phyloP scores from a whole-genome alignment of 2,797 vertebrate genomes.

The Glossophaga mutica region DNA sequence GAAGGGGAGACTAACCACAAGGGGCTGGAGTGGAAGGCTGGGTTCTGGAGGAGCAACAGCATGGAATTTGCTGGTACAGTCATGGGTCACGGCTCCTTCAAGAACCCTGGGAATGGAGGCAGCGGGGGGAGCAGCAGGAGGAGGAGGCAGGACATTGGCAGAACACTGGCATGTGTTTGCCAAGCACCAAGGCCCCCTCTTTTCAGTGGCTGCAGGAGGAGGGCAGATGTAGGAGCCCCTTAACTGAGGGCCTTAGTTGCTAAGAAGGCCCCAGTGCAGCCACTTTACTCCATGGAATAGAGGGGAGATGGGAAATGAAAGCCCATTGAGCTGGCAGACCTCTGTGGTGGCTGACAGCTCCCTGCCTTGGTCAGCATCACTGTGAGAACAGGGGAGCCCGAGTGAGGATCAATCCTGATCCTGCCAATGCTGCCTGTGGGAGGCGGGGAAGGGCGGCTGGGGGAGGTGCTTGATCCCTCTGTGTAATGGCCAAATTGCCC shows the following conservation, averaged over 20 bases:
- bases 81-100: not conserved
- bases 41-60: not conserved
- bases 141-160: not conserved
- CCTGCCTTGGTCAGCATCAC: not conserved
- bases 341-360: not conserved
- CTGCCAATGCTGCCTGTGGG: fast-evolving
- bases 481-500: not conserved
- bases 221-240: not conserved
- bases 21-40: not conserved
- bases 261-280: not conserved
- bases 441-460: too few relatives aligned
- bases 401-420: too few relatives aligned
- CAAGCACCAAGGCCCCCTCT: not conserved
- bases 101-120: not conserved
- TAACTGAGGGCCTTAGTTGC: not conserved
- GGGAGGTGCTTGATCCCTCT: not conserved
- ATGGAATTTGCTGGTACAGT: not conserved
- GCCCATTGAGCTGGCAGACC: not conserved
- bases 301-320: not conserved
- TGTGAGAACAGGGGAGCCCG: not conserved
- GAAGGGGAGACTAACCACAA: not conserved
- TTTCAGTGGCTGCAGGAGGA: not conserved
- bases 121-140: fast-evolving
- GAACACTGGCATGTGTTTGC: not conserved
- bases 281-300: not conserved